Conservation (phyloP, 2,888 invertebrate genomes). For the Epinotia ramella region DNA sequence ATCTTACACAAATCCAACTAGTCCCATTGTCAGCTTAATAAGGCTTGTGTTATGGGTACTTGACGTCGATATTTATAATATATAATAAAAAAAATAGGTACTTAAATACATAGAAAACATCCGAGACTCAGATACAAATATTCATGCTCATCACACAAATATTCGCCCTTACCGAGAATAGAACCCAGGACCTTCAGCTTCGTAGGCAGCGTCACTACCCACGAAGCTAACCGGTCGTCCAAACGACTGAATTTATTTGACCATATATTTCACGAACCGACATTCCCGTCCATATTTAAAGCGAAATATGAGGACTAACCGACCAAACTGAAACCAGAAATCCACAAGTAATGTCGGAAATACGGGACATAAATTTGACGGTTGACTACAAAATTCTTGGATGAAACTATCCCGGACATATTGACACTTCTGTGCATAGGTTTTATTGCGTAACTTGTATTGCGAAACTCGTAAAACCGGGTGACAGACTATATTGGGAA, state of each 20-base stretch:
- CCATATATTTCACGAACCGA: constrained; percentile 2
- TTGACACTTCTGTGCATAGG: constrained; percentile 51
- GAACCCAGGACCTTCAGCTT: too few species aligned
- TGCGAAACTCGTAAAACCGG: constrained; percentile 61
- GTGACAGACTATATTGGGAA: constrained; percentile 11
- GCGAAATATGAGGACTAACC: constrained; percentile 39
- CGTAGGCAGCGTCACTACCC: too few species aligned
- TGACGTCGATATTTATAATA: too few species aligned
- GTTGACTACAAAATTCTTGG: constrained; percentile 60
- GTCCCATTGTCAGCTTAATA: too few species aligned
- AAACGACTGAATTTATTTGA: background rate
- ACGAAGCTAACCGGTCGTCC: too few species aligned
- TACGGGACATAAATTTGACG: constrained; percentile 64
- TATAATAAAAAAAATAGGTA: too few species aligned
- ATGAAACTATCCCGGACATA: constrained; percentile 54
- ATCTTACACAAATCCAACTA: too few species aligned
- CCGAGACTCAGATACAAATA: too few species aligned
- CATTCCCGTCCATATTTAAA: constrained; percentile 49
- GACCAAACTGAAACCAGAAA: constrained; percentile 59
- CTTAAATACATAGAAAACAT: too few species aligned
- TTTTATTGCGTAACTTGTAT: constrained; percentile 60
- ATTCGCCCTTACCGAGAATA: too few species aligned
- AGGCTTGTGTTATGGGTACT: too few species aligned
- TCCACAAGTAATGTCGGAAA: constrained; percentile 61
- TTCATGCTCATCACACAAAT: too few species aligned